Percentiles rank a stretch among this genome's conserved stretches.
These are phyloP conservation scores for Suncus etruscus DNA, from an alignment of 2,113 vertebrate genomes.

Conservation along the genomic window DNA sequence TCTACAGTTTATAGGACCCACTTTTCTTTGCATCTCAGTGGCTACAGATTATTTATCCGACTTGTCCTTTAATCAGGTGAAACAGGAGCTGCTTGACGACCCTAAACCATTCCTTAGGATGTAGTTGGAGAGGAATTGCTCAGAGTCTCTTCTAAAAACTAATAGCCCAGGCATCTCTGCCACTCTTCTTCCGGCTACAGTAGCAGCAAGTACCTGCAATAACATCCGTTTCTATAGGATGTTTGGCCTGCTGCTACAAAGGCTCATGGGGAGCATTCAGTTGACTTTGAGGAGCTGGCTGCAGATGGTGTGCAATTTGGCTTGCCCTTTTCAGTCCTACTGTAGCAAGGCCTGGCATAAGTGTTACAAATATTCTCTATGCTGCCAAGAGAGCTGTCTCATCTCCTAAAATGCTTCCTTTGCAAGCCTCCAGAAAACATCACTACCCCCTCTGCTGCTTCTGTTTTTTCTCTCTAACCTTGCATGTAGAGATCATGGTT, in stretches of 20 bases:
- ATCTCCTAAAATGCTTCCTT: background rate
- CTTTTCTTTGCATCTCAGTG: slow-evolving; percentile 9
- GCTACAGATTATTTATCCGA: background rate
- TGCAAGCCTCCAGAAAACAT: background rate
- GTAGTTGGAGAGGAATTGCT: background rate
- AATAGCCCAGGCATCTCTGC: background rate
- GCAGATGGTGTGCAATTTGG: background rate
- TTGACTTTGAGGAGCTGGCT: background rate
- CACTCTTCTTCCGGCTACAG: background rate
- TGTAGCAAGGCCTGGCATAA: background rate
- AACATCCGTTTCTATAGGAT: background rate
- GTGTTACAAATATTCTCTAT: background rate
- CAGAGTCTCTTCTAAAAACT: background rate
- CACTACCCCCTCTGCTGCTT: background rate
- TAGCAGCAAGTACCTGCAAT: background rate
- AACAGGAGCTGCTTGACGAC: background rate
- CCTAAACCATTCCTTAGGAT: background rate
- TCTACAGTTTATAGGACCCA: background rate
- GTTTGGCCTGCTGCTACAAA: accelerated
- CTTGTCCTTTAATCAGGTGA: background rate
- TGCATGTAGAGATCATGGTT: too few species aligned
- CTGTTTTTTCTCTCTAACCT: background rate
- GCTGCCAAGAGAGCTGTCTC: slow-evolving; percentile 16
- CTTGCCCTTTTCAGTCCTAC: background rate
- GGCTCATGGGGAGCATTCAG: background rate